Conservation (phyloP, 2,797 vertebrate species). For the Aldrovandia affinis region DNA sequence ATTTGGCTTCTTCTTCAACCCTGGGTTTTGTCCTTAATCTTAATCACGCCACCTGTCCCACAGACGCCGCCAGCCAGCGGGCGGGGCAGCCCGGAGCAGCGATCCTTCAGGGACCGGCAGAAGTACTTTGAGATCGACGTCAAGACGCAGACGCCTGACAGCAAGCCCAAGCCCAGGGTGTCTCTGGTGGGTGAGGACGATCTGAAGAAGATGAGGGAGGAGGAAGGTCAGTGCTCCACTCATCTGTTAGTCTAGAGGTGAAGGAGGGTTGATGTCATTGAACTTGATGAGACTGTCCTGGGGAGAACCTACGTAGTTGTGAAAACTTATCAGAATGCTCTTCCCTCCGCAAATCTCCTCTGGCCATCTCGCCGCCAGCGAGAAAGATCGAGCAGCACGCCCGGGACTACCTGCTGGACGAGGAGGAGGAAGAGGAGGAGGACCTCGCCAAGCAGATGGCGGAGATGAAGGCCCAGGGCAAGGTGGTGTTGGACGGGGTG, state of each 20-base stretch:
- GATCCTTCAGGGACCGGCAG: slow-evolving; percentile 92
- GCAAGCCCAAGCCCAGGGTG: slow-evolving; percentile 87
- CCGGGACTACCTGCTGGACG: slow-evolving; percentile 79
- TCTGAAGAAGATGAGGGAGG: slow-evolving; percentile 96
- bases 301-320: neutral
- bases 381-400: slow-evolving; percentile 85
- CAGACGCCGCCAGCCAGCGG: slow-evolving; percentile 62
- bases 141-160: slow-evolving; percentile 83
- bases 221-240: slow-evolving; percentile 81
- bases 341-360: neutral
- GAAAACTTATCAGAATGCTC: neutral
- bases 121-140: slow-evolving; percentile 97
- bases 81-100: slow-evolving; percentile 85
- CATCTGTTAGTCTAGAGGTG: neutral
- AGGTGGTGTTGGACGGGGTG: slow-evolving; percentile 82
- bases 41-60: neutral
- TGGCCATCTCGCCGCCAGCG: slow-evolving; percentile 64
- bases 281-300: neutral
- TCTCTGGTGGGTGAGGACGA: slow-evolving; percentile 94
- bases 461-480: slow-evolving; percentile 73
- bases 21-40: neutral
- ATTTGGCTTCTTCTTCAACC: neutral
- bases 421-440: slow-evolving; percentile 79
- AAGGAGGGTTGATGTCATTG: neutral
- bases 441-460: slow-evolving; percentile 71